phyloP scores from a whole-genome alignment of 1,140 invertebrate genomes.

The Mycetomoellerius zeteki region DNA sequence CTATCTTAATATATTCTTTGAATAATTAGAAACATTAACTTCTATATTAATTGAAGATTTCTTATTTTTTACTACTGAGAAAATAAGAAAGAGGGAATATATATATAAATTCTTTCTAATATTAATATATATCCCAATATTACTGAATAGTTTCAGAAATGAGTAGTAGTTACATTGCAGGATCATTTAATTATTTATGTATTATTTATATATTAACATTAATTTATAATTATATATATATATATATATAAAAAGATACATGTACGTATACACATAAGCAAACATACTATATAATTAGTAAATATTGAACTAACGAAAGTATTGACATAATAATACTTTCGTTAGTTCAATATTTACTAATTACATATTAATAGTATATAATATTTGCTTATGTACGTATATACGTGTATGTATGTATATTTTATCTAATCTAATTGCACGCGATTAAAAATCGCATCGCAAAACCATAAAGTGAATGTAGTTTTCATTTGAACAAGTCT shows the following conservation, averaged over 20 bases:
- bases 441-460: not conserved
- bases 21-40: slow-evolving; percentile 3
- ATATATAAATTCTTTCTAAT: slow-evolving; percentile 1
- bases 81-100: not conserved
- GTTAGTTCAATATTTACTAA: not conserved
- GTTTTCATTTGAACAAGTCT: slow-evolving; percentile 5
- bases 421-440: not conserved
- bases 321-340: too few relatives aligned
- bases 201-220: slow-evolving; percentile 3
- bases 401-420: too few relatives aligned
- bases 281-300: not conserved
- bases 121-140: not conserved
- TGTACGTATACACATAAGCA: too few relatives aligned
- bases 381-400: not conserved
- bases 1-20: not conserved
- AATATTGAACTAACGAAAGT: not conserved
- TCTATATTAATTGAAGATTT: not conserved
- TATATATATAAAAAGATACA: not conserved
- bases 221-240: not conserved
- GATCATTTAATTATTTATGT: not conserved
- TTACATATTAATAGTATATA: not conserved
- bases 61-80: not conserved
- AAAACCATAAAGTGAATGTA: not conserved
- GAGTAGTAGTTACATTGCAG: not conserved
- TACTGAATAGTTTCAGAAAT: not conserved